These are phyloP conservation scores for Anarsia innoxiella DNA, from an alignment of 2,888 invertebrate genomes.

Conservation along the genomic window DNA sequence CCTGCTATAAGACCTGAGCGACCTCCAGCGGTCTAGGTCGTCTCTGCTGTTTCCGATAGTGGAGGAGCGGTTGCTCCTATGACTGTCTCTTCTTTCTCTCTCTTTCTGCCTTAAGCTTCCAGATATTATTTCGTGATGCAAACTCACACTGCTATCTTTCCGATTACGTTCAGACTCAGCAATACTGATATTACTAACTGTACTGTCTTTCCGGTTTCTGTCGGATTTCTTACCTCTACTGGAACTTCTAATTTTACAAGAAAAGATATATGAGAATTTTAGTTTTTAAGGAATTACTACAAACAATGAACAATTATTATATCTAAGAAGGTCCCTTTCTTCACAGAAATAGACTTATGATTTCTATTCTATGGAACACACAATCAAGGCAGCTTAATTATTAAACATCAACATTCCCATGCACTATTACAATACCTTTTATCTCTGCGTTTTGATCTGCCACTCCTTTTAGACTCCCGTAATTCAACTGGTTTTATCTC, in stretches of 20 bases:
- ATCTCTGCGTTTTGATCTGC: conserved; percentile 53
- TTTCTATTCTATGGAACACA: too few relatives aligned
- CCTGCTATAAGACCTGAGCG: conserved; percentile 62
- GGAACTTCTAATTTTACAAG: conserved; percentile 48
- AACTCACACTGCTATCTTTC: conserved; percentile 58
- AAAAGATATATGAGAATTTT: conserved; percentile 6
- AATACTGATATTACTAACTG: conserved; percentile 51
- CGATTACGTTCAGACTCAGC: conserved; percentile 47
- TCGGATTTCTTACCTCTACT: conserved; percentile 61
- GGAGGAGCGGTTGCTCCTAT: conserved; percentile 62
- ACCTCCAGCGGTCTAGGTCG: conserved; percentile 65
- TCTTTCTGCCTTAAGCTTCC: conserved; percentile 47
- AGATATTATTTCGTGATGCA: conserved; percentile 47
- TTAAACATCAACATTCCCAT: too few relatives aligned
- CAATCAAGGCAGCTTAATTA: not conserved
- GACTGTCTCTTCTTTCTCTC: conserved; percentile 55
- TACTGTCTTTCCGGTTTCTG: conserved; percentile 55
- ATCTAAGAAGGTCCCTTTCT: too few relatives aligned
- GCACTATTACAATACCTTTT: conserved; percentile 44
- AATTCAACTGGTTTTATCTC: conserved; percentile 46
- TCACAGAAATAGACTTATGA: too few relatives aligned
- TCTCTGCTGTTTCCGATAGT: conserved; percentile 65
- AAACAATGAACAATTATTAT: too few relatives aligned
- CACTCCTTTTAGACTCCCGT: conserved; percentile 50
- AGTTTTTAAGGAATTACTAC: too few relatives aligned